Evolutionary conservation across 1,140 invertebrate species (phyloP), one percentile per base, ranked within the genome.

Genomic region (Dysdera silvatica): DNA sequence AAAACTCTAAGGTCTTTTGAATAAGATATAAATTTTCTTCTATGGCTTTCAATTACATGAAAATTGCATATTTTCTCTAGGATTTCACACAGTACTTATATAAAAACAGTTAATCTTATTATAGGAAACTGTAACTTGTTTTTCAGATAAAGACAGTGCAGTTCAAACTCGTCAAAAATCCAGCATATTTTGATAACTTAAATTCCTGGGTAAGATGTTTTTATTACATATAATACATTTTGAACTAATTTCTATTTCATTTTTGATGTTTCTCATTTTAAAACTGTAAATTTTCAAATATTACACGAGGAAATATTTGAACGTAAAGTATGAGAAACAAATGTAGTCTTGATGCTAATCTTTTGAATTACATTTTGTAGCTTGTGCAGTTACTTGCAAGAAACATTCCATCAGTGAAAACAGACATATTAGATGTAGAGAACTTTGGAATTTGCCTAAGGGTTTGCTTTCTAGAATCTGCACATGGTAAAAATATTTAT

Each of bases 311-410:
- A 14, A 2, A 45, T 33, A 28, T 54, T 41, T 58, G 18, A 16
- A 31, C 49, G 14, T 37, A 66, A 40, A 65, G 43, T 24, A 26
- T 7, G 48, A 66, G 5, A 8, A 26, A 10, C 12, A 4, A 41
- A 4, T 55, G 32, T 58, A 48, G 31, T 41, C 52, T 52, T 20
- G 47, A 60, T 60, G 26, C 59, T 16, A 45, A 16, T 8, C 49
- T 31, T 49, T 55, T 7, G 26, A 60, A 69, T 55, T n/a, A 56
- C 64, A n/a, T 65, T 69, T 65, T 61, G 61, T 68, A 84, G 94
- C 77, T 97, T 2, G 89, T 90, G n/a, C 93, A 96, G 74, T 89
- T 93, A 35, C 75, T 95, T n/a, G 88, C 93, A 72, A 77, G 89
- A 53, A 89, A 92, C 66, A 80, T 83, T 32, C 84, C 87, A n/a